A percentile compares a stretch with the other conserved stretches of the same genome.
These are phyloP conservation scores for Anguilla obscura DNA, from an alignment of 2,797 vertebrate genomes.

Conservation along the genomic window DNA sequence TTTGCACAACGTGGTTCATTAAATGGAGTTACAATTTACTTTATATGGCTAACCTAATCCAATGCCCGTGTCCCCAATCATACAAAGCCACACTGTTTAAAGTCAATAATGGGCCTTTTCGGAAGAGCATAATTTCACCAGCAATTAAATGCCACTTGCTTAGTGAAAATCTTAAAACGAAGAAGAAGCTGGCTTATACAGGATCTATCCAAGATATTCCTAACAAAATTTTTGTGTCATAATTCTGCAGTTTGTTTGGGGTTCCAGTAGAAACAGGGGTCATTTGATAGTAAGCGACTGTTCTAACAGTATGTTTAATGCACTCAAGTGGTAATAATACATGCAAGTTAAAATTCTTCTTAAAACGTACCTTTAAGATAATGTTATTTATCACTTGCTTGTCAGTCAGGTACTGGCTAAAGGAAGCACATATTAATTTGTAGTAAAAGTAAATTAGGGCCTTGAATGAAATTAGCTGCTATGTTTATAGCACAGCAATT, in stretches of 20 bases:
- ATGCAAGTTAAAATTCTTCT: neutral
- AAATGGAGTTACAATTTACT: too few relatives aligned
- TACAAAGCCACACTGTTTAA: too few relatives aligned
- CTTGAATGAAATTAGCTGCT: too few relatives aligned
- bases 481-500: neutral
- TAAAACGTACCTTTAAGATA: neutral
- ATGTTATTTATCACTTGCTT: neutral
- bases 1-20: too few relatives aligned
- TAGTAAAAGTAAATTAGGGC: too few relatives aligned
- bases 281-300: neutral
- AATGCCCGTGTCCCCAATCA: too few relatives aligned
- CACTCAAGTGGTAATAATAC: neutral
- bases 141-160: neutral
- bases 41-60: too few relatives aligned
- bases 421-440: too few relatives aligned
- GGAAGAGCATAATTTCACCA: neutral
- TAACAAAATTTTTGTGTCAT: neutral
- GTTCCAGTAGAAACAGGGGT: neutral
- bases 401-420: too few relatives aligned
- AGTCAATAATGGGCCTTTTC: too few relatives aligned
- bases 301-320: neutral
- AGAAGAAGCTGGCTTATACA: neutral
- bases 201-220: neutral
- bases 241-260: neutral
- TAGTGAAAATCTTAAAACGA: neutral